Percentiles rank a stretch among this genome's conserved stretches.
phyloP scores from a whole-genome alignment of 2,113 vertebrate genomes.

The Pedetes capensis region DNA sequence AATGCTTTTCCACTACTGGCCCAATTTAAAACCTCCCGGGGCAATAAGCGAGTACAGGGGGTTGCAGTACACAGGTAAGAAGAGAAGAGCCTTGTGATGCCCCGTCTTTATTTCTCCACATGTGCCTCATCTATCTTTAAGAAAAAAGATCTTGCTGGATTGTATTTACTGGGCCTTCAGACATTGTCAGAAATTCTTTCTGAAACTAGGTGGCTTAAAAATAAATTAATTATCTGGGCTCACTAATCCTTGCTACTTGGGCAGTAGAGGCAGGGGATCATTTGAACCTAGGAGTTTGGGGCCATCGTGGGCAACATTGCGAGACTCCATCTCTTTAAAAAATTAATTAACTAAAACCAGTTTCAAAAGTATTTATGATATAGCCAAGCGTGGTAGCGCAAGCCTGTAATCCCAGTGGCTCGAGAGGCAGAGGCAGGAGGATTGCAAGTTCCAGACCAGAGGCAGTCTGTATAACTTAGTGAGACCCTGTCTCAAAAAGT shows the following conservation, averaged over 20 bases:
- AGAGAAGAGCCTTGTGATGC: background rate
- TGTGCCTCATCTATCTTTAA: background rate
- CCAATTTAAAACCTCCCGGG: slow-evolving; percentile 98
- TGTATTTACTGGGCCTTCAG: background rate
- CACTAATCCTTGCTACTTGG: background rate
- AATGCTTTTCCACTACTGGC: slow-evolving; percentile 99
- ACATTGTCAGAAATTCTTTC: background rate
- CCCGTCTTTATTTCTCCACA: background rate
- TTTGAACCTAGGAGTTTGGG: no score
- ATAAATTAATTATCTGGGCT: background rate
- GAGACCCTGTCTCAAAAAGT: no score
- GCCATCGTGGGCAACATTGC: background rate
- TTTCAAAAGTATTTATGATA: background rate
- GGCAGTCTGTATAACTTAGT: no score
- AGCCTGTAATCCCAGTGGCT: no score
- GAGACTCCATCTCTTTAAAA: background rate
- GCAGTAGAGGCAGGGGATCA: background rate
- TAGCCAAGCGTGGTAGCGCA: no score
- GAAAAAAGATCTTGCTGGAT: background rate
- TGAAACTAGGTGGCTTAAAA: slow-evolving; percentile 18
- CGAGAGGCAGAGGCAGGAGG: no score
- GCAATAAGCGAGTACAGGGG: slow-evolving; percentile 99
- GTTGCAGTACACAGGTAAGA: slow-evolving; percentile 97
- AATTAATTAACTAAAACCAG: background rate
- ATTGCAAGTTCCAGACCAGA: no score